Evolutionary conservation across 2,888 invertebrate species (phyloP).

Genomic region (Sphecodes monilicornis): DNA sequence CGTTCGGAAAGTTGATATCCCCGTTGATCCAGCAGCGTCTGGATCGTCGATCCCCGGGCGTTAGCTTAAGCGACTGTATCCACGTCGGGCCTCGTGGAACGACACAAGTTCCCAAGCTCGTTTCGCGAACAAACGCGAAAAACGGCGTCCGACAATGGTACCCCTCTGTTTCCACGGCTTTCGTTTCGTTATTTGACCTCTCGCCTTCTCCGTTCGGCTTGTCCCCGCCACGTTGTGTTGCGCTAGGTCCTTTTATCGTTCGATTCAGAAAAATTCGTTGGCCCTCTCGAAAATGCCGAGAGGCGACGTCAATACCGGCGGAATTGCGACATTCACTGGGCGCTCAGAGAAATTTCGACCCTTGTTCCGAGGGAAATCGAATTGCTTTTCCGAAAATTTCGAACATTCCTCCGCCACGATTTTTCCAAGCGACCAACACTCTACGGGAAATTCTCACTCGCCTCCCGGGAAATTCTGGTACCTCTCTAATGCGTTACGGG

Average conservation of each 20-base stretch:
- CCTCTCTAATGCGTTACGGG: no score
- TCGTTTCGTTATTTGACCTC: constrained; percentile 7
- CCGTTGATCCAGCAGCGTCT: constrained; percentile 58
- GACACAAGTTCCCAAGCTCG: constrained; percentile 63
- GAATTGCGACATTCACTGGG: constrained; percentile 7
- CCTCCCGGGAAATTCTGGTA: no score
- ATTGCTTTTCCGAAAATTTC: neutral
- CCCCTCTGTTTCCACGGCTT: neutral
- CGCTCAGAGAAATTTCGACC: constrained; percentile 3
- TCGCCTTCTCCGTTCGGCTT: neutral
- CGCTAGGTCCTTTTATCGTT: neutral
- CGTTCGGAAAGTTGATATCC: constrained; percentile 59
- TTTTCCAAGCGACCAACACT: neutral
- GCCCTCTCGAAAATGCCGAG: neutral
- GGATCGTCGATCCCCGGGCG: constrained; percentile 36
- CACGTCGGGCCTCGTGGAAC: constrained; percentile 47
- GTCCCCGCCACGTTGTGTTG: neutral
- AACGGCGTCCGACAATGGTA: constrained; percentile 35
- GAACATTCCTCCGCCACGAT: neutral
- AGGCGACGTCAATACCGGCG: constrained; percentile 8
- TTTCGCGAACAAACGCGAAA: constrained; percentile 49
- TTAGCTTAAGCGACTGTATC: constrained; percentile 71
- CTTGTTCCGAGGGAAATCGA: constrained; percentile 16
- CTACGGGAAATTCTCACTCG: no score
- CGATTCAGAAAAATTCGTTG: constrained; percentile 5